phyloP scores from a whole-genome alignment of 2,888 invertebrate species.

The Trisateles emortualis region DNA sequence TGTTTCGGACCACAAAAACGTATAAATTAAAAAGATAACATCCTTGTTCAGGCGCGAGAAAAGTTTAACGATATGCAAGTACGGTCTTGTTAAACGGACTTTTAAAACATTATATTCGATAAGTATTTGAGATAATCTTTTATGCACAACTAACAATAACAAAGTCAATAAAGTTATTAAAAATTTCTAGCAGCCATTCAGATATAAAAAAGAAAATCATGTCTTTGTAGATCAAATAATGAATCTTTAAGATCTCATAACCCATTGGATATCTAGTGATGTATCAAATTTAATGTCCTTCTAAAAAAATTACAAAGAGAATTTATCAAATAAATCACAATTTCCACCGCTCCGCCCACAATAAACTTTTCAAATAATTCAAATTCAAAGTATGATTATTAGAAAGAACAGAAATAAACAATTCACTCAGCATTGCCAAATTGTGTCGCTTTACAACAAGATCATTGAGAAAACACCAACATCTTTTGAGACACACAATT shows the following conservation, averaged over 20 bases:
- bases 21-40: conserved; percentile 36
- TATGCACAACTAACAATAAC: not conserved
- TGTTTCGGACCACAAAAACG: conserved; percentile 9
- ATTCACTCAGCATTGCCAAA: conserved; percentile 67
- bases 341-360: conserved; percentile 57
- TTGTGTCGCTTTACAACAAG: conserved; percentile 67
- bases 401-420: conserved; percentile 69
- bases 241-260: conserved; percentile 21
- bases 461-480: conserved; percentile 61
- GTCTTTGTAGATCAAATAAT: conserved; percentile 19
- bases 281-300: conserved; percentile 45
- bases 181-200: not conserved
- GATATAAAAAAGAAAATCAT: conserved; percentile 6
- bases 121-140: not conserved
- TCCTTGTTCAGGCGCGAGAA: conserved; percentile 5
- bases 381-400: conserved; percentile 66
- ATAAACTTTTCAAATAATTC: conserved; percentile 56
- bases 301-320: conserved; percentile 54
- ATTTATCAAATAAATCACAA: conserved; percentile 63
- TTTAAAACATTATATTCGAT: too few species aligned
- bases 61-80: conserved; percentile 9
- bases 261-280: conserved; percentile 41
- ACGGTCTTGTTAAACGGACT: too few species aligned
- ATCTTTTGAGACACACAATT: conserved; percentile 37
- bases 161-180: not conserved